Base-by-base conservation (phyloP, 2,797 vertebrate genomes). In the Melanotaenia trifasciata region DNA sequence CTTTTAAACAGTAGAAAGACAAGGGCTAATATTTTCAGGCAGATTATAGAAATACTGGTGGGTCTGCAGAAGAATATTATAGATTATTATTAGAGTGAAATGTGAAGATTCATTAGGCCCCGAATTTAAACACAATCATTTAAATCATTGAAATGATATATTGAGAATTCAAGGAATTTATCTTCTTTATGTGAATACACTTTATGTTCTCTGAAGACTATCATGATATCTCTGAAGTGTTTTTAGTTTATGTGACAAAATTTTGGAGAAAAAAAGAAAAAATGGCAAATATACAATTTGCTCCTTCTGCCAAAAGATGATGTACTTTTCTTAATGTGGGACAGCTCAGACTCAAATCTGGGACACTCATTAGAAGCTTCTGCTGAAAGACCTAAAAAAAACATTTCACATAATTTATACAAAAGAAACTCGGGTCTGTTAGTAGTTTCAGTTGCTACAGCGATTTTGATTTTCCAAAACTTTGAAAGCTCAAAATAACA, bases 271-370 rank as follows among this genome's bases (percentile, higher is more conserved):
- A 8, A 26, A 43, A 20, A 32, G 6, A 50, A 50, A 20, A 62
- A 47, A 67, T 40, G 6, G 10, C 26, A 67, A 66, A 64, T 18
- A 4, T 54, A 18, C 53, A 70, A 8, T 11, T 11, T 51, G 10
- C 12, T 58, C 2, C 12, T 45, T 67, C 2, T 45, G 28, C 63
- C 36, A 40, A 54, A 56, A 54, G 12, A 45, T 64, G 20, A n/a
- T 65, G 28, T 40, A 6, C 9, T 43, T n/a, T 65, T 77, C 24
- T 16, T 24, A 22, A 69, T 64, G 60, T 69, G 13, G 61, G 58
- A 64, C 56, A 76, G 24, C 36, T 60, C 11, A 47, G 56, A 36
- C 63, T 47, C 24, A 67, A 58, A 72, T 62, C 12, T 63, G 68
- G 40, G 51, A 58, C 40, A 20, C 13, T 77, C 56, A 36, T 65